Conservation (phyloP, 2,113 vertebrate genomes). For the Tauraco erythrolophus region DNA sequence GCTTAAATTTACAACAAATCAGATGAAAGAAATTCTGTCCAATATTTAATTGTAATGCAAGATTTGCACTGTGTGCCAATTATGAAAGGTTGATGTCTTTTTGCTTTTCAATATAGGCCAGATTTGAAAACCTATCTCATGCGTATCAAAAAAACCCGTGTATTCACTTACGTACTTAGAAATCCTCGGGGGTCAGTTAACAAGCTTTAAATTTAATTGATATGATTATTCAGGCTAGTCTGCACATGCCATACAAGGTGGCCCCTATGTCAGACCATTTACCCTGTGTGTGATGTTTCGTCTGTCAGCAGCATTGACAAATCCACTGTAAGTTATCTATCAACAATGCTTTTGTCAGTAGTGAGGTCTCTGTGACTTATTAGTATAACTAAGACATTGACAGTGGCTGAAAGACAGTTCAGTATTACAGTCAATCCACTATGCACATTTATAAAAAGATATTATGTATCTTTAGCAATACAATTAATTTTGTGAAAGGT, state of each 20-base stretch:
- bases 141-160: neutral
- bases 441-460: neutral
- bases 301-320: slow-evolving; percentile 9
- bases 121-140: neutral
- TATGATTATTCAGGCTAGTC: neutral
- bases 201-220: neutral
- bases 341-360: slow-evolving; percentile 14
- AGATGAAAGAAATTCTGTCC: neutral
- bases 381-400: neutral
- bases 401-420: neutral
- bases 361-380: neutral
- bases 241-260: neutral
- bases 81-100: neutral
- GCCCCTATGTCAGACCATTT: neutral
- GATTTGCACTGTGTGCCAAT: neutral
- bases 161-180: neutral
- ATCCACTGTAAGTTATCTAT: neutral
- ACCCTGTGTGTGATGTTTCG: neutral
- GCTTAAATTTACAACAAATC: neutral
- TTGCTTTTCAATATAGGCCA: neutral
- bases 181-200: neutral
- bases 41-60: neutral
- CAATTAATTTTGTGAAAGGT: neutral
- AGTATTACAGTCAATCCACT: neutral
- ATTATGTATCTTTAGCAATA: neutral